Base-by-base conservation (phyloP, 2,797 vertebrate species). In the Darevskia mixta region DNA sequence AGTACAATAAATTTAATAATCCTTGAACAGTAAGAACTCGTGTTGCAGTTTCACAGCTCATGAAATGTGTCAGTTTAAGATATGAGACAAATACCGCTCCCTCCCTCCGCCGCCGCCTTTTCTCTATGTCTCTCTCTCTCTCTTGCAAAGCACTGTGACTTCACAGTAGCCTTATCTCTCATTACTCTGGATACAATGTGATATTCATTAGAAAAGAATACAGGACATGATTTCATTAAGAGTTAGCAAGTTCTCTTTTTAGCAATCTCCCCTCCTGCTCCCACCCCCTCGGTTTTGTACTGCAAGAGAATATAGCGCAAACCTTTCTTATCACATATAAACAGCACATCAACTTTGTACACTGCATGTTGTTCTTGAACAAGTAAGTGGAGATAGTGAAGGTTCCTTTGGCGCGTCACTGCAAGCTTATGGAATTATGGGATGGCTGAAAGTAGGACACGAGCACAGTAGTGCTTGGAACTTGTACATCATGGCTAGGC, bases 31-130 rank as follows among this genome's bases (percentile, higher is more conserved):
- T 86, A 91, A 90, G 89, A 94, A 89, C 89, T 93, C 88, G 0
- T 94, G 88, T 88, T 89, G 89, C 86, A 89, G 88, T 92, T 95
- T 95, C 89, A 95, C 90, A 93, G 92, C 92, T 93, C 93, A 95
- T 92, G 93, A 95, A 95, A 94, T 93, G 86, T 93, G 93, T 92
- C 94, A 90, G 76, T 91, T 93, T 93, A 95, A 95, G 92, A 93
- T 95, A 95, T 9, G 91, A 85, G 61, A 41, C n/a, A 80, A 85
- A 93, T 90, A 88, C 80, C 76, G 89, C 78, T 2, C 71, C 0
- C 45, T 3, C 0, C 41, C 1, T 18, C 49, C 49, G 13, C 49
- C 13, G 0, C 49, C 20, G 5, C 5, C 76, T 4, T n/a, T 5
- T 29, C 27, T 18, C 27, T 6, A 32, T 43, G 6, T 64, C 11